phyloP scores from a whole-genome alignment of 2,113 vertebrate genomes.

The Microcebus murinus region DNA sequence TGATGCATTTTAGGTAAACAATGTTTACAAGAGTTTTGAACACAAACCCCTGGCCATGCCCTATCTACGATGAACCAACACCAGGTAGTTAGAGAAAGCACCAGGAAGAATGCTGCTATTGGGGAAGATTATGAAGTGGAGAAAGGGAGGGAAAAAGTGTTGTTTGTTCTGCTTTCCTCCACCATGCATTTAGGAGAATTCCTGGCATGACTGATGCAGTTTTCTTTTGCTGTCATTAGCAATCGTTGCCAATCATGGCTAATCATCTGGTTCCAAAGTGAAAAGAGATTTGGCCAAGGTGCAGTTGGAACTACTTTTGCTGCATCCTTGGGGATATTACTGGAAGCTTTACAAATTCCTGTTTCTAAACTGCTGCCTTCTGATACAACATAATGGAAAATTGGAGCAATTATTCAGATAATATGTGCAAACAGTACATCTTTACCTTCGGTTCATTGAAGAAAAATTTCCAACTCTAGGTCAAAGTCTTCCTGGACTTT shows the following conservation, averaged over 20 bases:
- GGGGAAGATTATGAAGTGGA: not conserved
- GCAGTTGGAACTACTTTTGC: conserved; percentile 30
- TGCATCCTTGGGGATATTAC: conserved; percentile 39
- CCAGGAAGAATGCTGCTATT: not conserved
- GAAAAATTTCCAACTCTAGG: conserved; percentile 10
- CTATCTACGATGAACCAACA: not conserved
- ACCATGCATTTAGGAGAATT: not conserved
- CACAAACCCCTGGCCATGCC: not conserved
- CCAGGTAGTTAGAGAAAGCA: not conserved
- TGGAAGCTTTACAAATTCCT: conserved; percentile 44
- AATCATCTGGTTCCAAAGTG: conserved; percentile 52
- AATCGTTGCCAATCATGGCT: not conserved
- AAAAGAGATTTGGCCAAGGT: conserved; percentile 62
- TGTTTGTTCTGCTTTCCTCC: not conserved
- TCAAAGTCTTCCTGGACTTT: not conserved
- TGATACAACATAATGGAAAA: conserved; percentile 35
- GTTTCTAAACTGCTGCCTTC: conserved; percentile 58
- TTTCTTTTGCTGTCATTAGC: conserved; percentile 36
- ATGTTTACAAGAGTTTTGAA: not conserved
- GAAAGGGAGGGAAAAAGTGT: not conserved
- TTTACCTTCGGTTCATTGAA: conserved; percentile 42
- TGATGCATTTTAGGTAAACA: not conserved
- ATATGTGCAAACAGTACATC: conserved; percentile 51
- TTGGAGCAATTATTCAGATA: conserved; percentile 49
- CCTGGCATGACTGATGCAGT: not conserved